Conservation (phyloP, 2,888 invertebrate species). For the Chrysomela aeneicollis region DNA sequence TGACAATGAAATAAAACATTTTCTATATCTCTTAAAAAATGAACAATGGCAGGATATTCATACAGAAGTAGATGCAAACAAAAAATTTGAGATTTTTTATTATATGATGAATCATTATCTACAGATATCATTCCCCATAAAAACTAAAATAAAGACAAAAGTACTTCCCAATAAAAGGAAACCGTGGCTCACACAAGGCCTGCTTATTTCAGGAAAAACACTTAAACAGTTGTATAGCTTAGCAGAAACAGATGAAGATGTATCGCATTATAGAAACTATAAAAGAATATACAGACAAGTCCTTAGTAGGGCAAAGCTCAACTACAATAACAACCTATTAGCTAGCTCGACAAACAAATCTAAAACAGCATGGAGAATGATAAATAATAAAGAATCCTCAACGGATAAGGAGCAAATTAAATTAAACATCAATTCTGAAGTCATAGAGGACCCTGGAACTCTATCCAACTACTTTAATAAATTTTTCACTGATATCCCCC, state of each 20-base stretch:
- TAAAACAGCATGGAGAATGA: neutral
- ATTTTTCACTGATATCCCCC: no score
- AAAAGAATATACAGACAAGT: conserved; percentile 2
- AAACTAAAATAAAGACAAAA: conserved; percentile 7
- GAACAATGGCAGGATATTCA: conserved; percentile 3
- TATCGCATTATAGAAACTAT: conserved; percentile 1
- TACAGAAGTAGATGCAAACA: conserved; percentile 8
- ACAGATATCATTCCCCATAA: conserved; percentile 8
- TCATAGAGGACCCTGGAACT: no score
- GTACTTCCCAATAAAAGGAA: neutral
- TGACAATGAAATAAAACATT: conserved; percentile 6
- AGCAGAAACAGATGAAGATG: conserved; percentile 4
- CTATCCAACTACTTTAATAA: no score
- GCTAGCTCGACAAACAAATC: conserved; percentile 4
- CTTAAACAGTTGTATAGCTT: conserved; percentile 2
- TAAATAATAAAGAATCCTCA: conserved; percentile 10
- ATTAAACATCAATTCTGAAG: neutral
- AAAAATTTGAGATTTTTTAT: neutral
- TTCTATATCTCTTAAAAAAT: neutral
- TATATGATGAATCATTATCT: conserved; percentile 6
- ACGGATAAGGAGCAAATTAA: neutral
- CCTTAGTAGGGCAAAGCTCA: conserved; percentile 1
- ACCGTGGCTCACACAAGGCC: conserved; percentile 10
- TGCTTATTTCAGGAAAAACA: conserved; percentile 5
- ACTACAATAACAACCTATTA: conserved; percentile 6